phyloP scores from a whole-genome alignment of 2,888 invertebrate species.

The Leptopilina myrica region DNA sequence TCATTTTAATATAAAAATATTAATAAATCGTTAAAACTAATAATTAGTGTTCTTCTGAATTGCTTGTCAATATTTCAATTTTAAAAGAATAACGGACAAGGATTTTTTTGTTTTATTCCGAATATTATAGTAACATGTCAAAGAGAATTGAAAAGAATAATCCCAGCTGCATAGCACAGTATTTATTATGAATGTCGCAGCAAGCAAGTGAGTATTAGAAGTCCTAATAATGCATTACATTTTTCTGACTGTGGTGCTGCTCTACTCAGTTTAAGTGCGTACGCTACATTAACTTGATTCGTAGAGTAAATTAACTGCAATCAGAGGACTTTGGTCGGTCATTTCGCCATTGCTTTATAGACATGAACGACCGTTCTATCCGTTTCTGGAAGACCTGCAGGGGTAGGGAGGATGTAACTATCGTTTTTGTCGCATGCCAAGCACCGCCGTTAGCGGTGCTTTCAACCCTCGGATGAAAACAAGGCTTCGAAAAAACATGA shows the following conservation, averaged over 20 bases:
- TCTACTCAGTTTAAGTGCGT: conserved; percentile 63
- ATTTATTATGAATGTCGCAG: no score
- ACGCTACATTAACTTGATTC: conserved; percentile 76
- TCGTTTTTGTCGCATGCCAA: conserved; percentile 46
- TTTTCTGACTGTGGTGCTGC: conserved; percentile 47
- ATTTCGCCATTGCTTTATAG: conserved; percentile 47
- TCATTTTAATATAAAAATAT: no score
- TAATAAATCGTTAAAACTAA: no score
- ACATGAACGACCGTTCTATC: conserved; percentile 43
- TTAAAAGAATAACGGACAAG: no score
- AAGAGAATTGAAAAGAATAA: no score
- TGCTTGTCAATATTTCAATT: neutral
- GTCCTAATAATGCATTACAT: conserved; percentile 7
- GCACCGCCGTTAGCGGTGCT: conserved; percentile 31
- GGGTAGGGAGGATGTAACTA: conserved; percentile 8
- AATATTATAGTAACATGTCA: no score
- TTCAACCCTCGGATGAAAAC: conserved; percentile 33
- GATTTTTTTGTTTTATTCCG: no score
- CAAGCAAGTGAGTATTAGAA: neutral
- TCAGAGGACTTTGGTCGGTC: conserved; percentile 64
- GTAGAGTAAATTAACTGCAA: conserved; percentile 76
- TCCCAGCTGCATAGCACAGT: no score
- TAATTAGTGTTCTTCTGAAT: no score
- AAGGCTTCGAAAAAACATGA: conserved; percentile 10
- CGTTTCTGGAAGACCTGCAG: conserved; percentile 37